Conservation (phyloP, 53 echinoderm and acorn worm genomes). For the Luidia sarsii region DNA sequence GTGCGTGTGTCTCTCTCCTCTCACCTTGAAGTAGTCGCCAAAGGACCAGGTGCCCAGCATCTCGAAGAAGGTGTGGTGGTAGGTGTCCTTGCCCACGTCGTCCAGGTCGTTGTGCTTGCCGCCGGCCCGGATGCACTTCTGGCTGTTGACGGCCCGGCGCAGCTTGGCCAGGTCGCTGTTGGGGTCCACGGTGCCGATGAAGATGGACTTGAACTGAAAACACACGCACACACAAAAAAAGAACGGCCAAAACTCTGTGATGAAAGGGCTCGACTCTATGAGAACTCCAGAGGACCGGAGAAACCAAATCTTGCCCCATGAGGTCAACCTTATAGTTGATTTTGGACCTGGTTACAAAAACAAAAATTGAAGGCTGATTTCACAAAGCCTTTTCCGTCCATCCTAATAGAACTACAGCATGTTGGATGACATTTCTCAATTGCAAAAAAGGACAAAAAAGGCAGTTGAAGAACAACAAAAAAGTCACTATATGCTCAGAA, state of each 20-base stretch:
- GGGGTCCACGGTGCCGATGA: slow-evolving; percentile 94
- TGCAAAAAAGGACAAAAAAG: no score
- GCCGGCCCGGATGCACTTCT: slow-evolving; percentile 99
- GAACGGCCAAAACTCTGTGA: neutral
- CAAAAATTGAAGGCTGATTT: no score
- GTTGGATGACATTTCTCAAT: no score
- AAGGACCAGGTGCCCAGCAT: slow-evolving; percentile 99
- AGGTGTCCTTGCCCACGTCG: slow-evolving; percentile 97
- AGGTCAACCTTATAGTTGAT: no score
- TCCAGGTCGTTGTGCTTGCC: slow-evolving; percentile 99
- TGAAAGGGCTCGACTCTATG: neutral
- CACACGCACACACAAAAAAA: neutral
- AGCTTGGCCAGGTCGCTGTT: slow-evolving; percentile 91
- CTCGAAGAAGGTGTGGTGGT: slow-evolving; percentile 99
- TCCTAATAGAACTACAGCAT: no score
- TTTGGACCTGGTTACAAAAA: no score
- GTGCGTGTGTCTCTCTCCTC: no score
- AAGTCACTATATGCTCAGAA: no score
- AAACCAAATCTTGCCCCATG: no score
- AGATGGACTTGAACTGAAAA: slow-evolving; percentile 90
- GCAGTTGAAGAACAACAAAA: no score
- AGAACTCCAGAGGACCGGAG: no score
- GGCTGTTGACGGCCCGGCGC: slow-evolving; percentile 89
- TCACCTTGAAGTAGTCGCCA: slow-evolving; percentile 97
- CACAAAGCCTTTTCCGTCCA: no score